Percentiles rank a stretch among this genome's conserved stretches.
Evolutionary conservation across 2,113 vertebrate genomes (phyloP).

Genomic region (Corapipo altera): DNA sequence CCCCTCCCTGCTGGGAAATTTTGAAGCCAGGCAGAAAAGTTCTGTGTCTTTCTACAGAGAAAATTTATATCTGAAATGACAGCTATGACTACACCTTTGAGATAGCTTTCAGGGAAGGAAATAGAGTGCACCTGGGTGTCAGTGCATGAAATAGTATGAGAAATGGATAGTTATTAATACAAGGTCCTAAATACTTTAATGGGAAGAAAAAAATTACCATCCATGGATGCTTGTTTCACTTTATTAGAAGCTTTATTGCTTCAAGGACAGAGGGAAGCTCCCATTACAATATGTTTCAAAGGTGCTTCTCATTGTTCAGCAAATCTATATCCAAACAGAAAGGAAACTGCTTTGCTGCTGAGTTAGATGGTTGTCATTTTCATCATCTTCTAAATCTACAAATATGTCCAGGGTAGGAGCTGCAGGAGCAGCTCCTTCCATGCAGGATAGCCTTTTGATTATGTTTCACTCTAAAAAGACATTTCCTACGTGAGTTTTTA

Average conservation of each 20-base stretch:
- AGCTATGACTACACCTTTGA: constrained; percentile 54
- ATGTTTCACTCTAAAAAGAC: background rate
- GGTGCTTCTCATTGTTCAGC: background rate
- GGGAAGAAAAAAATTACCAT: constrained; percentile 17
- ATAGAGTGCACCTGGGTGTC: constrained; percentile 53
- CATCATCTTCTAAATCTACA: background rate
- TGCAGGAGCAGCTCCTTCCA: background rate
- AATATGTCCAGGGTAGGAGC: background rate
- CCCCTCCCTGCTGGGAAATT: constrained; percentile 34
- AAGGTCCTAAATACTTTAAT: constrained; percentile 53
- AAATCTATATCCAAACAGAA: background rate
- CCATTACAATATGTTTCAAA: background rate
- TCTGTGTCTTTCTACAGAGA: background rate
- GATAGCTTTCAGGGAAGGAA: constrained; percentile 51
- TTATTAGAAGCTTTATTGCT: constrained; percentile 33
- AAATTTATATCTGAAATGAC: constrained; percentile 40
- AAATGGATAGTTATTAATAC: constrained; percentile 41
- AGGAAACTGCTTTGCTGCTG: background rate
- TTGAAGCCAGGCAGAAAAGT: background rate
- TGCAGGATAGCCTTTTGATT: background rate
- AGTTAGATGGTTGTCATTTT: background rate
- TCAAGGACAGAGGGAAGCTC: background rate
- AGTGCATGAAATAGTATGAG: constrained; percentile 28
- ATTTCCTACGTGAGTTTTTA: background rate
- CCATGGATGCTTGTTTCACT: constrained; percentile 7